Base-by-base conservation (phyloP, 2,113 vertebrate species). In the Geothlypis trichas region DNA sequence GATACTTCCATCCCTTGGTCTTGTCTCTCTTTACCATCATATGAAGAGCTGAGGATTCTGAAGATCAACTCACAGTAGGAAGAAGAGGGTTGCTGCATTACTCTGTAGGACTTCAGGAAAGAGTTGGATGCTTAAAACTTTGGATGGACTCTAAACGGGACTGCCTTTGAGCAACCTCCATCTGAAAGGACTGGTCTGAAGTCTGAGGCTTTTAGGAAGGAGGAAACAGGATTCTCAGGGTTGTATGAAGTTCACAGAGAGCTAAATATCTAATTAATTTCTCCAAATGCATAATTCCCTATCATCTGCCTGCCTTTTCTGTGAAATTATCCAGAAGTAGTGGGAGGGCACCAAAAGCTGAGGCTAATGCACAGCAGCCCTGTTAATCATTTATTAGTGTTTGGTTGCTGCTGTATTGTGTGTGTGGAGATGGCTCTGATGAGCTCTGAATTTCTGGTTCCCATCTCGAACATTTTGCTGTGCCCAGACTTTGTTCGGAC, bases 401-500 rank as follows among this genome's bases (percentile, higher is more conserved):
- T 96, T 96, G 57, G 27, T 75, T 95, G 93, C 57, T 92, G 49
- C 26, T 57, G 52, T 81, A 84, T 81, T 90, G 44, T 46, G 69
- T 90, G 44, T 5, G 1, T 76, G 77, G 93, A 94, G 90, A 90
- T 93, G 84, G n/a, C 89, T 96, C 88, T 84, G 83, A 90, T 37
- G 79, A 96, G 83, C 83, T 87, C 94, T 93, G 88, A 93, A 91
- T 74, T 85, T 95, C 65, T 95, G 83, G 76, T 93, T 94, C 93
- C 93, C 76, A 92, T 89, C 80, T 90, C 90, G 83, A 95, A 89
- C n/a, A 44, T 65, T 91, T 90, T 72, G n/a, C 73, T 84, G 24
- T 44, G 52, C 30, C 52, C 76, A 96, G 95, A 94, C 95, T 97
- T 97, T 95, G 95, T 90, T 94, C 94, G 73, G 87, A 87, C 67